A percentile compares a stretch with the other conserved stretches of the same genome.
These are phyloP conservation scores for Myzus persicae DNA, from an alignment of 1,140 invertebrate genomes.

Conservation along the genomic window DNA sequence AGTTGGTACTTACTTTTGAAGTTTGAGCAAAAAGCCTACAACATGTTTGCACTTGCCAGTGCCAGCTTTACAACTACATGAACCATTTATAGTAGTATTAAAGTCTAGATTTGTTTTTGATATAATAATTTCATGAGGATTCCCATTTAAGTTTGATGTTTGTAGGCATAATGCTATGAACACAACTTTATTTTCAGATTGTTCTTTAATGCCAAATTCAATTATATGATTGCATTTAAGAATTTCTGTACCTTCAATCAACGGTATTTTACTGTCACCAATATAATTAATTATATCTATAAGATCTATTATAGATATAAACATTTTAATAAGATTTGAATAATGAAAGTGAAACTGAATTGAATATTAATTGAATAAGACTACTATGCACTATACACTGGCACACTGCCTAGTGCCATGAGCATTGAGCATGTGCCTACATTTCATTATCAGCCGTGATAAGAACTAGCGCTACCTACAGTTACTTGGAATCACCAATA, in stretches of 20 bases:
- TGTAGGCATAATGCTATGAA: background rate
- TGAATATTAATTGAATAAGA: too few relatives aligned
- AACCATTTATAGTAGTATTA: background rate
- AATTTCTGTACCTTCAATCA: background rate
- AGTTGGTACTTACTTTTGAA: background rate
- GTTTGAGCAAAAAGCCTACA: background rate
- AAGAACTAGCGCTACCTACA: too few relatives aligned
- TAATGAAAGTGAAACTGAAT: too few relatives aligned
- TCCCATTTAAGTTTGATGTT: background rate
- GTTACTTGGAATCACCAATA: too few relatives aligned
- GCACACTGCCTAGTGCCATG: too few relatives aligned
- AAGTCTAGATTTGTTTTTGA: background rate
- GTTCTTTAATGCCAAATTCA: background rate
- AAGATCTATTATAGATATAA: background rate
- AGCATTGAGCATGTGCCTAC: too few relatives aligned
- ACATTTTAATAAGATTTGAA: background rate
- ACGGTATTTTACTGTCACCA: background rate
- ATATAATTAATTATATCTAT: background rate
- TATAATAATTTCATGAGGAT: conserved; percentile 5
- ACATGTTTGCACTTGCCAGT: background rate
- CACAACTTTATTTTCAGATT: background rate
- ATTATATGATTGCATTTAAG: background rate
- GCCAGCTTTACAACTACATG: background rate
- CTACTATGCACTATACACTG: too few relatives aligned
- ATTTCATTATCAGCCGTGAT: too few relatives aligned